Evolutionary conservation across 1,140 invertebrate genomes (phyloP).

Genomic region (Centruroides sculpturatus): DNA sequence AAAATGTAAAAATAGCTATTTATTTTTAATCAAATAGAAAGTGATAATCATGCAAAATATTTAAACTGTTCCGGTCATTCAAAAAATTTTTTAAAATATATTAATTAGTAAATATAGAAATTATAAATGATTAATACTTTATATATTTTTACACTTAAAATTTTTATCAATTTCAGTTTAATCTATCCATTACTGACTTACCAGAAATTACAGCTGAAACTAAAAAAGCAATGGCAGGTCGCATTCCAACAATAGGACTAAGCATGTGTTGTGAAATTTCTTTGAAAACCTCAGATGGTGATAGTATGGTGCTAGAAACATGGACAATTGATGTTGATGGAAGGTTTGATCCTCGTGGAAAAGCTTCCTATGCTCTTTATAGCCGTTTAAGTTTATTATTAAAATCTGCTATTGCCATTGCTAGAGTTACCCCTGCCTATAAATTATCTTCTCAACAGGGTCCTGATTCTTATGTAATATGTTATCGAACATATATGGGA

Average conservation of each 20-base stretch:
- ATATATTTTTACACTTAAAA: no score
- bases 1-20: no score
- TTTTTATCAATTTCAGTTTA: conserved; percentile 45
- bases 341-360: conserved; percentile 8
- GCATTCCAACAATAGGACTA: conserved; percentile 28
- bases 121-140: no score
- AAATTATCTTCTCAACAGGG: conserved; percentile 71
- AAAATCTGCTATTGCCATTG: conserved; percentile 74
- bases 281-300: conserved; percentile 72
- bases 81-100: no score
- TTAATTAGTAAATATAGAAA: no score
- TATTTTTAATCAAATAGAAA: no score
- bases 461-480: conserved; percentile 72
- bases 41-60: no score
- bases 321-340: conserved; percentile 52
- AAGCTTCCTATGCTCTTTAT: conserved; percentile 33
- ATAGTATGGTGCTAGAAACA: conserved; percentile 75
- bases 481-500: conserved; percentile 74
- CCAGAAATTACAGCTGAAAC: conserved; percentile 59
- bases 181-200: conserved; percentile 60
- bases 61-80: no score
- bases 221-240: conserved; percentile 48
- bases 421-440: conserved; percentile 79
- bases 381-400: conserved; percentile 78
- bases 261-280: conserved; percentile 71